Evolutionary conservation across 2,113 vertebrate genomes (phyloP), one percentile per base, ranked within the genome.

Genomic region (Dasyprocta punctata): DNA sequence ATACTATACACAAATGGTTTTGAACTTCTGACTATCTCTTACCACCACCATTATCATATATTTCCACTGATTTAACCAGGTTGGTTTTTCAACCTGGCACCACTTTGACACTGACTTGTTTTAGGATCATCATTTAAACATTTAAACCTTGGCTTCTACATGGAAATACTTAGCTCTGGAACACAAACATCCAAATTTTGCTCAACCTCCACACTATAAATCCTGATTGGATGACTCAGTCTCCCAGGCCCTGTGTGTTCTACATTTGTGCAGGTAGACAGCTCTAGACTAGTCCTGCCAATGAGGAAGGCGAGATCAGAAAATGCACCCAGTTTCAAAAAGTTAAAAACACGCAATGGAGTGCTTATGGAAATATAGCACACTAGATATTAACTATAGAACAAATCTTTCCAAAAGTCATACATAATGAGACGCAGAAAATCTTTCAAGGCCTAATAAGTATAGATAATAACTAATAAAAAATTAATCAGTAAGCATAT

Each of bases 81-180:
- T 36, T 88, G 77, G 67, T 38, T 71, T 69, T 87, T 38, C 41
- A 91, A 28, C 36, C 13, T 33, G n/a, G 20, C 81, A 73, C 22
- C 7, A 92, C 33, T 60, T 36, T 77, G 87, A 69, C 36, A 47
- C 19, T 83, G 65, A 90, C n/a, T 38, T 86, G n/a, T 33, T 17
- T 85, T 36, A 71, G 26, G 82, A 58, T 75, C 44, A 83, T n/a
- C n/a, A 78, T 44, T 84, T 90, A 88, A 91, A 85, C n/a, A 78
- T 44, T 84, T 90, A 88, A 91, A 85, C 13, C 24, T 56, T 84
- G 24, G n/a, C 20, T 44, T 88, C 13, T 14, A n/a, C n/a, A 63
- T 2, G 84, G 19, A 94, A 61, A 9, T 54, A 71, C 33, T 2
- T 84, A 69, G 5, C 24, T 56, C 24, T 63, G 11, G 44, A 63